Conservation (phyloP, 2,113 vertebrate genomes). For the Acinonyx jubatus region DNA sequence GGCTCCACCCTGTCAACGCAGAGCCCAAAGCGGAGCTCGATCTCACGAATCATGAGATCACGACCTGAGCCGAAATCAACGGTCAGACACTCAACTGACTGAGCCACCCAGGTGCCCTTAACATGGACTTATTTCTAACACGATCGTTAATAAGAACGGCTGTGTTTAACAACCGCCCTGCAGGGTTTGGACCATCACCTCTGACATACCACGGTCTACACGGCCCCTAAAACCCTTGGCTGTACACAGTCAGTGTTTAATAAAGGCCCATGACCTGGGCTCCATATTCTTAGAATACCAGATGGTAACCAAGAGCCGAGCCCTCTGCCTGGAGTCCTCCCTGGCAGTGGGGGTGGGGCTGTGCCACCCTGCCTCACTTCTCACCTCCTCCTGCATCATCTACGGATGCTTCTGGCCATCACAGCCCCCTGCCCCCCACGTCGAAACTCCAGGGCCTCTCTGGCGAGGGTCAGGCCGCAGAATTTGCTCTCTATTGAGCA, state of each 20-base stretch:
- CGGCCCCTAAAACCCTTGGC: accelerated
- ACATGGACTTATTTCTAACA: neutral
- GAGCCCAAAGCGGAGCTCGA: too few species aligned
- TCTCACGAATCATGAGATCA: too few species aligned
- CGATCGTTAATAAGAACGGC: neutral
- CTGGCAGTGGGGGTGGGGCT: accelerated
- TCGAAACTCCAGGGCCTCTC: accelerated
- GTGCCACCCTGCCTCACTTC: neutral
- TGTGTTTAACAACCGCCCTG: neutral
- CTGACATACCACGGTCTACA: accelerated
- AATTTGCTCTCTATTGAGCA: neutral
- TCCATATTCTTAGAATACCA: neutral
- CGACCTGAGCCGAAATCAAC: too few species aligned
- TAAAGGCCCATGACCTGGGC: neutral
- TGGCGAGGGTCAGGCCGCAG: neutral
- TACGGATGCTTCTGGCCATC: accelerated
- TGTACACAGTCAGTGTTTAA: neutral
- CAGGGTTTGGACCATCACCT: neutral
- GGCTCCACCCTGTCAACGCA: too few species aligned
- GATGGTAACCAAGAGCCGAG: accelerated
- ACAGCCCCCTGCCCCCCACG: accelerated
- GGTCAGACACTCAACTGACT: too few species aligned
- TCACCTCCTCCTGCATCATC: neutral
- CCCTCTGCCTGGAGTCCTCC: neutral
- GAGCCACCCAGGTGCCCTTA: too few species aligned